Evolutionary conservation across 2,113 vertebrate genomes (phyloP).

Genomic region (Apteryx mantelli): DNA sequence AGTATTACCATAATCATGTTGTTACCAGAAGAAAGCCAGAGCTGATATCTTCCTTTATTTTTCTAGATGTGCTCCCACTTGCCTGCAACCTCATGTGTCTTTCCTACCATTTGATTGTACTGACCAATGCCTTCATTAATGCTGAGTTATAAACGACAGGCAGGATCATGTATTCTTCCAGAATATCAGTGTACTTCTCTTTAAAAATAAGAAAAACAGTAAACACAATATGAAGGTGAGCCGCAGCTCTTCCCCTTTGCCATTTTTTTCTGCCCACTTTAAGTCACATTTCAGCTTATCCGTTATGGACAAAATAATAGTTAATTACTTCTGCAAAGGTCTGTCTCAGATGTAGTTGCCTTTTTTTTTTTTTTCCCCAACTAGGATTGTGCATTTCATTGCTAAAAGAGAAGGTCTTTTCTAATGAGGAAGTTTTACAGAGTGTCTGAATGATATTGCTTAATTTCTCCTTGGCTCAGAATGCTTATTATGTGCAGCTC

Average conservation of each 20-base stretch:
- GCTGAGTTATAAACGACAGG: not conserved
- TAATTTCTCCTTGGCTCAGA: slow-evolving; percentile 15
- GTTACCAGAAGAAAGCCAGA: not conserved
- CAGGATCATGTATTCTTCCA: not conserved
- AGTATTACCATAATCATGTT: not conserved
- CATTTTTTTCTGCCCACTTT: not conserved
- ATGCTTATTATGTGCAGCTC: not conserved
- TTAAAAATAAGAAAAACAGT: not conserved
- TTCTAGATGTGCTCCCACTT: not conserved
- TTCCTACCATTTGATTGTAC: not conserved
- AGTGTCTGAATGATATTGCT: not conserved
- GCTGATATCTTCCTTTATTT: not conserved
- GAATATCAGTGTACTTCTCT: not conserved
- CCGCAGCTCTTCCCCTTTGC: not conserved
- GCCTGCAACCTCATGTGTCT: not conserved
- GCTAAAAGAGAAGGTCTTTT: not conserved
- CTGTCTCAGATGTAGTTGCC: fast-evolving
- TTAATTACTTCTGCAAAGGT: not conserved
- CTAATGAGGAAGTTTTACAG: not conserved
- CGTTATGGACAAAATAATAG: not conserved
- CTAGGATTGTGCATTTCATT: not conserved
- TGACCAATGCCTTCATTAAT: not conserved
- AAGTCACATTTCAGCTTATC: not conserved
- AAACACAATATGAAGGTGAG: not conserved
- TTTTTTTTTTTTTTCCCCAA: not conserved